Evolutionary conservation across 2,797 vertebrate genomes (phyloP).

Genomic region (Pangasius mekongensis): DNA sequence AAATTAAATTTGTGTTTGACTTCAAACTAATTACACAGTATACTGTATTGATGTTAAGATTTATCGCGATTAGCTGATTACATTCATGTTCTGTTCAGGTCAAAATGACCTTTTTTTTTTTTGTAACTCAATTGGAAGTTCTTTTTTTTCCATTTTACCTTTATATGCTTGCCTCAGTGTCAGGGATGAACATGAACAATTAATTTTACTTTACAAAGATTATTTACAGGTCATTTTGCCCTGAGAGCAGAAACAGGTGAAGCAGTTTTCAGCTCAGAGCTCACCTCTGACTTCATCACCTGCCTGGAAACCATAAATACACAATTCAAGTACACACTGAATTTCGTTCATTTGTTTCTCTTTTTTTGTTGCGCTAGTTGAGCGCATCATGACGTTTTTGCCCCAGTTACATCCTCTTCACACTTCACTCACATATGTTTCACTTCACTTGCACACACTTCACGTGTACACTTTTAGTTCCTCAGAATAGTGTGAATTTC

Average conservation of each 20-base stretch:
- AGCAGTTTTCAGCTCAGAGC: background rate
- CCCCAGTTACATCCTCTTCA: background rate
- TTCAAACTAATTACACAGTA: too few species aligned
- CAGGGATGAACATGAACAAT: background rate
- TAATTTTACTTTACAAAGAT: background rate
- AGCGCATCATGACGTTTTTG: background rate
- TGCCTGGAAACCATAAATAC: background rate
- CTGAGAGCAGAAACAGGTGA: background rate
- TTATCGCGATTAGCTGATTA: background rate
- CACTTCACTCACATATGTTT: background rate
- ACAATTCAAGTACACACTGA: background rate
- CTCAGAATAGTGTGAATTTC: background rate
- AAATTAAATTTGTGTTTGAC: background rate
- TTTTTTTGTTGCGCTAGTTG: background rate
- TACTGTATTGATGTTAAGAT: background rate
- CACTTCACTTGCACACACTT: background rate
- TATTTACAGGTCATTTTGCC: background rate
- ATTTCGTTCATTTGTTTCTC: background rate
- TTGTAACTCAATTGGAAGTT: background rate
- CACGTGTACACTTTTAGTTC: background rate
- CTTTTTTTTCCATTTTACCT: background rate
- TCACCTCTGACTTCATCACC: background rate
- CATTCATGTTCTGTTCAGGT: background rate
- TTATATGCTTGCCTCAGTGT: background rate
- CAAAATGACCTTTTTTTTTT: background rate